Conservation (phyloP, 2,113 vertebrate species). For the Cheirogaleus medius region DNA sequence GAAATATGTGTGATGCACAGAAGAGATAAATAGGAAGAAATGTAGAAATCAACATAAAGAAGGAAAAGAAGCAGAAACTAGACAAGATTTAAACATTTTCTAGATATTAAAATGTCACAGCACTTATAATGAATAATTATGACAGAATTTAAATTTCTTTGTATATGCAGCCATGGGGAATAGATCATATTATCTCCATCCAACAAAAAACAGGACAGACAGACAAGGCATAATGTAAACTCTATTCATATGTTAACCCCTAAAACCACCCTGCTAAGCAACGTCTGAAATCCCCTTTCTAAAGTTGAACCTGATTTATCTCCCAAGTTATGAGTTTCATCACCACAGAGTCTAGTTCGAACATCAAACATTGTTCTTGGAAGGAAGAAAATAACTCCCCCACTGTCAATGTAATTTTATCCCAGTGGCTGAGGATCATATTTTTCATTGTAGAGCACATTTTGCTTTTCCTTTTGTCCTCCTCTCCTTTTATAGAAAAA, state of each 20-base stretch:
- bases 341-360: slow-evolving; percentile 72
- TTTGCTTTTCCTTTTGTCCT: slow-evolving; percentile 73
- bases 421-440: not conserved
- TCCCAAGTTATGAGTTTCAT: slow-evolving; percentile 68
- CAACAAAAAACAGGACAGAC: slow-evolving; percentile 49
- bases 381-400: slow-evolving; percentile 61
- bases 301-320: slow-evolving; percentile 75
- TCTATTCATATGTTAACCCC: slow-evolving; percentile 25
- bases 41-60: slow-evolving; percentile 80
- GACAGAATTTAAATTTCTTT: slow-evolving; percentile 57
- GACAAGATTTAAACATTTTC: slow-evolving; percentile 73
- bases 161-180: not conserved
- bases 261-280: slow-evolving; percentile 58
- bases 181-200: not conserved
- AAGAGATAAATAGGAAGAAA: slow-evolving; percentile 82
- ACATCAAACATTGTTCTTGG: slow-evolving; percentile 76
- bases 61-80: slow-evolving; percentile 66
- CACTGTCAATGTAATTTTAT: slow-evolving; percentile 79
- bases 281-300: slow-evolving; percentile 60
- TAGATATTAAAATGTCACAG: slow-evolving; percentile 59
- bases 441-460: slow-evolving; percentile 56
- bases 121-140: slow-evolving; percentile 63
- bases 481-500: slow-evolving; percentile 77
- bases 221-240: slow-evolving; percentile 43
- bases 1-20: slow-evolving; percentile 78